Evolutionary conservation across 37 sponge, comb jelly and placozoan species (phyloP).

Genomic region (Beroe ovata): DNA sequence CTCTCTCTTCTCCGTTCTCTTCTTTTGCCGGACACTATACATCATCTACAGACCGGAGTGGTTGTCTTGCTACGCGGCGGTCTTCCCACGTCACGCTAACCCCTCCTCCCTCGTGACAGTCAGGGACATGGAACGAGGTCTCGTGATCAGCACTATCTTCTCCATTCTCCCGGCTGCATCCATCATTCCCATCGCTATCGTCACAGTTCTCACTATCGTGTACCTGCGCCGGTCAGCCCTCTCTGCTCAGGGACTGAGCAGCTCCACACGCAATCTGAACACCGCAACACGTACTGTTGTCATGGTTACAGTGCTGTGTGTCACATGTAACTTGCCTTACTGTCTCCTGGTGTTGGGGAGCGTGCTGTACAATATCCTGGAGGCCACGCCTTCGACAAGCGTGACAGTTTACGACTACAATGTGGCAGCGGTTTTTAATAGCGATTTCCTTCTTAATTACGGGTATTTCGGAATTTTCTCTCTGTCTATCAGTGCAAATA

Average conservation of each 20-base stretch:
- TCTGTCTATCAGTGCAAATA: conserved; percentile 9
- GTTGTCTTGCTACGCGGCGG: conserved; percentile 2
- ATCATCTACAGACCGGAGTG: conserved; percentile 38
- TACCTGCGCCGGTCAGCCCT: conserved; percentile 13
- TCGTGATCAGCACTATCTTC: conserved; percentile 4
- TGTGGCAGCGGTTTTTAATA: background rate
- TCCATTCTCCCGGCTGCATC: background rate
- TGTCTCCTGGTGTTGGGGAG: background rate
- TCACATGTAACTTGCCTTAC: background rate
- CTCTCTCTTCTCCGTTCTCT: background rate
- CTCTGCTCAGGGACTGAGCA: background rate
- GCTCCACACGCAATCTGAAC: background rate
- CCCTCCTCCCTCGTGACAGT: background rate
- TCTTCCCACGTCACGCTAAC: conserved; percentile 7
- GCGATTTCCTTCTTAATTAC: background rate
- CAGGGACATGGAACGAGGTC: background rate
- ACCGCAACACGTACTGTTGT: conserved; percentile 7
- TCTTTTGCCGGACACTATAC: background rate
- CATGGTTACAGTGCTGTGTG: conserved; percentile 1
- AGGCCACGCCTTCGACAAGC: background rate
- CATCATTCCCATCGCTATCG: conserved; percentile 12
- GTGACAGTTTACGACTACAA: conserved; percentile 13
- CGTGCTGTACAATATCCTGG: background rate
- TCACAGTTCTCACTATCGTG: conserved; percentile 1
- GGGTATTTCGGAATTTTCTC: background rate